These are phyloP conservation scores for Cremastinae sp. DNA, from an alignment of 2,888 invertebrate genomes.

Conservation along the genomic window DNA sequence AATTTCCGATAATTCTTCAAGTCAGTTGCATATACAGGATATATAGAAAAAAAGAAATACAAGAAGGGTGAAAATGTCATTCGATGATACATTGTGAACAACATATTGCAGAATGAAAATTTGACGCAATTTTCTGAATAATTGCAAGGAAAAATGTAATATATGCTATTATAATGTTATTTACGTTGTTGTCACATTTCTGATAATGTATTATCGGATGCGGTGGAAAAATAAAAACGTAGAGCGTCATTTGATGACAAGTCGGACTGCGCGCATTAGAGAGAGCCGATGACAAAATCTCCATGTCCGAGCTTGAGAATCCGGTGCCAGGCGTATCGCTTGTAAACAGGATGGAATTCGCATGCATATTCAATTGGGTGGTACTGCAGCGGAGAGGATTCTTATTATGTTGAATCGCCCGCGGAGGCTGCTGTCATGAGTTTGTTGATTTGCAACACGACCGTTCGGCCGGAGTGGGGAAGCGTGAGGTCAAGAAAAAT, in stretches of 20 bases:
- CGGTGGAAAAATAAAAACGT: background rate
- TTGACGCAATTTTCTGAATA: no score
- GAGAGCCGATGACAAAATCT: slow-evolving; percentile 60
- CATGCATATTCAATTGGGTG: slow-evolving; percentile 74
- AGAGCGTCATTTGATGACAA: background rate
- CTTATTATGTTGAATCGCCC: slow-evolving; percentile 15
- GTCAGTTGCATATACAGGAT: no score
- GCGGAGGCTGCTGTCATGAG: slow-evolving; percentile 52
- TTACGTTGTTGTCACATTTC: no score
- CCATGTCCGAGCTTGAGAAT: slow-evolving; percentile 51
- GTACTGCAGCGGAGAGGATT: slow-evolving; percentile 57
- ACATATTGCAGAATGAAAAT: no score
- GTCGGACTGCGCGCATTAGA: slow-evolving; percentile 42
- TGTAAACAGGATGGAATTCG: slow-evolving; percentile 77
- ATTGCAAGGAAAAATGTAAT: no score
- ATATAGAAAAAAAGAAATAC: no score
- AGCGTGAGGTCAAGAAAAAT: slow-evolving; percentile 9
- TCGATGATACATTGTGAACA: no score
- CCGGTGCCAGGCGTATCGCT: slow-evolving; percentile 61
- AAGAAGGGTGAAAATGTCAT: no score
- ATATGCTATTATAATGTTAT: no score
- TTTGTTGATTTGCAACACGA: slow-evolving; percentile 15
- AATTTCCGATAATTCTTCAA: no score
- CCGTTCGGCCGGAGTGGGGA: no score
- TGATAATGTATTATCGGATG: no score